A percentile compares a stretch with the other conserved stretches of the same genome.
phyloP scores from a whole-genome alignment of 2,797 vertebrate genomes.

The Calcarius lapponicus region DNA sequence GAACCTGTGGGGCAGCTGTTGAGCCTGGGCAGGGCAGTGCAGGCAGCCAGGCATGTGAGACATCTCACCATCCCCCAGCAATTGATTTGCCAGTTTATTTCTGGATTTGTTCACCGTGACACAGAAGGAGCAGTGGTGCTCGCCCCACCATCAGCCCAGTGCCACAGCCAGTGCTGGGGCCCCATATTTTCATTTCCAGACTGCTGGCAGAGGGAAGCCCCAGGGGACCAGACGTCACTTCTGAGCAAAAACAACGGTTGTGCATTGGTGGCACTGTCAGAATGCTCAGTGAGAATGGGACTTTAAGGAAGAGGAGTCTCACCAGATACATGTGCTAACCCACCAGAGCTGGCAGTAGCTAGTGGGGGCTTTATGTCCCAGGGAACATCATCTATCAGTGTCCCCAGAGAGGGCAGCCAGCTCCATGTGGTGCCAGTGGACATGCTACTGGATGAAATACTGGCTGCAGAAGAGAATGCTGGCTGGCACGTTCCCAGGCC shows the following conservation, averaged over 20 bases:
- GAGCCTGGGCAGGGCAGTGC: fast-evolving
- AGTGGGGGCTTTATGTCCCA: fast-evolving
- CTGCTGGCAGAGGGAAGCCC: not conserved
- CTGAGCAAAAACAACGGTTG: not conserved
- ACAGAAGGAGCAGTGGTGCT: not conserved
- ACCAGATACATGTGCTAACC: fast-evolving
- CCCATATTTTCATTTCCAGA: not conserved
- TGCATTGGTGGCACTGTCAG: fast-evolving
- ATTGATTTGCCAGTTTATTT: not conserved
- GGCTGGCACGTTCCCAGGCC: fast-evolving
- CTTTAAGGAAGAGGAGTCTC: not conserved
- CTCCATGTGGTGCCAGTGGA: fast-evolving
- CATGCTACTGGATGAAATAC: not conserved
- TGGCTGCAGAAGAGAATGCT: not conserved
- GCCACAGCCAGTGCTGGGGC: fast-evolving
- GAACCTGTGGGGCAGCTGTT: fast-evolving
- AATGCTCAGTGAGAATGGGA: not conserved
- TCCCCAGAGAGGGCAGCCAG: not conserved
- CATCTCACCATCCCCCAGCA: fast-evolving
- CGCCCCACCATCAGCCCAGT: not conserved
- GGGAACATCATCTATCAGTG: fast-evolving
- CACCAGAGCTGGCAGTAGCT: fast-evolving
- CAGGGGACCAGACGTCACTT: not conserved
- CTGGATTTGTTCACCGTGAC: fast-evolving
- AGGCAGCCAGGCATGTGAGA: not conserved